Evolutionary conservation across 2,113 vertebrate genomes (phyloP), one percentile per base, ranked within the genome.

Genomic region (Hippolais icterina): DNA sequence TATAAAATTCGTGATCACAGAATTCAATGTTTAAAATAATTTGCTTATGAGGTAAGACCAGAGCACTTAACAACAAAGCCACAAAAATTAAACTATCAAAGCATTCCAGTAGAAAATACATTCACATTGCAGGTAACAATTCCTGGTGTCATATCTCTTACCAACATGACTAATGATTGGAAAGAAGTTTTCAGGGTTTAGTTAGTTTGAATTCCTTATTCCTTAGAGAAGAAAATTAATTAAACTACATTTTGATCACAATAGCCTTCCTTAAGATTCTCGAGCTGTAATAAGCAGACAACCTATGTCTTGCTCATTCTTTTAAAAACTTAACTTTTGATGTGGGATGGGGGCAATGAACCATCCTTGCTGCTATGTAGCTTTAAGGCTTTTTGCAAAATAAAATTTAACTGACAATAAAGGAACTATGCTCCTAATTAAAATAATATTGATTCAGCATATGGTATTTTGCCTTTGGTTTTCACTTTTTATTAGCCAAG

Each of bases 391-490:
- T 95, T 88, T 79, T 71, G 52, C 50, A 83, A 96, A 94, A 94
- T 96, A 93, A 96, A 96, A 87, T 95, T 63, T 94, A 91, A 91
- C 42, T 90, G 79, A 78, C 74, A 79, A 94, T 94, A 83, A 96
- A 96, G 88, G 70, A 95, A 81, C 50, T 63, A 35, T 86, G 89
- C 71, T 96, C 66, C 86, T 96, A 83, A 94, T 96, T 97, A 96
- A 97, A 90, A 93, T 85, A 96, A 92, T 93, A 95, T 95, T 96
- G 94, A 96, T 97, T 97, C 89, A 91, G 69, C 92, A 87, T 92
- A 95, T 94, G 89, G 95, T 87, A 94, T 94, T 96, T 93, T 92
- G 95, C 83, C 90, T 96, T 95, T 86, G 93, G 95, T 97, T 93
- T 96, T 97, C 81, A 63, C 41, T 96, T 97, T 97, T 83, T 92